Evolutionary conservation across 2,113 vertebrate species (phyloP).

Genomic region (Ciconia stormi): DNA sequence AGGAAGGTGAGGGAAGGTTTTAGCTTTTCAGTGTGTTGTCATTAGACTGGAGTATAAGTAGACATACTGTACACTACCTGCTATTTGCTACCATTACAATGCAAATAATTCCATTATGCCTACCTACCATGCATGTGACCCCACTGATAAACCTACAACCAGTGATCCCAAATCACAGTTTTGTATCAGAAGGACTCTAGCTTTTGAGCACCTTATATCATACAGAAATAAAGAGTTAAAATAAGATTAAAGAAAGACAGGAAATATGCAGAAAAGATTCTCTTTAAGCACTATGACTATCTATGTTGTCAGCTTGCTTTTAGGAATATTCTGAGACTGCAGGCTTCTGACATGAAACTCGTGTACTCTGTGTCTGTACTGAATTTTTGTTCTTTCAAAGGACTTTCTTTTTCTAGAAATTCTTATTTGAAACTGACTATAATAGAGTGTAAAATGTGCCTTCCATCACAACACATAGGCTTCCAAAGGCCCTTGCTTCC

Average conservation of each 20-base stretch:
- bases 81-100: neutral
- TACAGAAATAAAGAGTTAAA: neutral
- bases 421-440: neutral
- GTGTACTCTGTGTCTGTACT: neutral
- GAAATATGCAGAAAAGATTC: neutral
- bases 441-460: neutral
- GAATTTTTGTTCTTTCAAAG: neutral
- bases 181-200: neutral
- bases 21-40: neutral
- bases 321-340: neutral
- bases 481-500: neutral
- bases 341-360: neutral
- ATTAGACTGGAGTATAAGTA: neutral
- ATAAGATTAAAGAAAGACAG: neutral
- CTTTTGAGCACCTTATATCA: neutral
- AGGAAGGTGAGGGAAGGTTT: neutral
- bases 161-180: neutral
- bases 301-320: neutral
- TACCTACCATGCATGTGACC: rapidly evolving
- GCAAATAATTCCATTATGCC: neutral
- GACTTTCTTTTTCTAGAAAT: neutral
- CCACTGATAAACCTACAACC: neutral
- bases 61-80: rapidly evolving
- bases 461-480: neutral
- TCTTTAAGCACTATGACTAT: neutral